These are phyloP conservation scores for Chloroclystis v-ata DNA, from an alignment of 2,888 invertebrate species.

Conservation along the genomic window DNA sequence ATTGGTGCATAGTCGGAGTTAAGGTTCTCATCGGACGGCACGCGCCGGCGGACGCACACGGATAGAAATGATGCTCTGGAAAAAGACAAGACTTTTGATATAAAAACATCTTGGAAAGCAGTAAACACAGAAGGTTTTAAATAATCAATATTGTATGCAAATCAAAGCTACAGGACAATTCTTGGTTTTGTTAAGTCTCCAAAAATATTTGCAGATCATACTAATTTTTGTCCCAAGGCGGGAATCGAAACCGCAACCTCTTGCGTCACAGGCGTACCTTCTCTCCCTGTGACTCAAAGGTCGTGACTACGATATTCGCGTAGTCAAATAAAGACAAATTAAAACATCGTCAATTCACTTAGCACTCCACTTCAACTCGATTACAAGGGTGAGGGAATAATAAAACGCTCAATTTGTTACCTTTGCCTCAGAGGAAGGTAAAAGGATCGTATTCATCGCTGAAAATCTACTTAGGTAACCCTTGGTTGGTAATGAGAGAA, in stretches of 20 bases:
- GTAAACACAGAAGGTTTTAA: too few relatives aligned
- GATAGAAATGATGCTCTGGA: slow-evolving; percentile 85
- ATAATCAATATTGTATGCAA: too few relatives aligned
- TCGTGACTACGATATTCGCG: too few relatives aligned
- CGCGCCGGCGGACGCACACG: slow-evolving; percentile 90
- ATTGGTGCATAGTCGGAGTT: slow-evolving; percentile 89
- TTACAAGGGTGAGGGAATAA: slow-evolving; percentile 61
- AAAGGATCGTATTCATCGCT: slow-evolving; percentile 49
- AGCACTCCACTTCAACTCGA: slow-evolving; percentile 46
- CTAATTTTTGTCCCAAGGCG: too few relatives aligned
- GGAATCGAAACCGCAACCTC: too few relatives aligned
- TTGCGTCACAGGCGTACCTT: too few relatives aligned
- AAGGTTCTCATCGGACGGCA: slow-evolving; percentile 93
- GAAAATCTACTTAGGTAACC: slow-evolving; percentile 42
- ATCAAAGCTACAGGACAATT: too few relatives aligned
- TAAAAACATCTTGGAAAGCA: neutral
- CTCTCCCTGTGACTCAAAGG: too few relatives aligned
- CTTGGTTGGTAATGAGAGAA: slow-evolving; percentile 30
- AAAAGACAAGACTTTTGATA: slow-evolving; percentile 21
- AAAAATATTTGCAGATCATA: too few relatives aligned
- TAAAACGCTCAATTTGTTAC: slow-evolving; percentile 67
- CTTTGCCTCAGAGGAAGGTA: slow-evolving; percentile 40
- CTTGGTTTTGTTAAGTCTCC: too few relatives aligned
- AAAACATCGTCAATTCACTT: slow-evolving; percentile 29
- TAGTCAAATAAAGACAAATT: slow-evolving; percentile 5